Percentiles rank a stretch among this genome's conserved stretches.
These are phyloP conservation scores for Tenthredo livida DNA, from an alignment of 2,888 invertebrate genomes.

Conservation along the genomic window DNA sequence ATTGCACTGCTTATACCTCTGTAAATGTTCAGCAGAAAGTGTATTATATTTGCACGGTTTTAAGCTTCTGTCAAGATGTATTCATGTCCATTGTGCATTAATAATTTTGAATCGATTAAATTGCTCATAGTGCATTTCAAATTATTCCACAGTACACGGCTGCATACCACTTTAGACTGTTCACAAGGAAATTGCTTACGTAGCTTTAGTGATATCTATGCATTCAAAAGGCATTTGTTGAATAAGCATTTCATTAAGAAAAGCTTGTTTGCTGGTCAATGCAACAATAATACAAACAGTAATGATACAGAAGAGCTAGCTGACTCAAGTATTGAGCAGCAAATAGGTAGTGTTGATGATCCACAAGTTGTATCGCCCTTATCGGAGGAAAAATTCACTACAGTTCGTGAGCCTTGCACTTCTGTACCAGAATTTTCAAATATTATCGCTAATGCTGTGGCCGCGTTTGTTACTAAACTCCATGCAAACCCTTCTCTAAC, in stretches of 20 bases:
- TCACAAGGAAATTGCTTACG: too few species aligned
- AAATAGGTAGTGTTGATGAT: too few species aligned
- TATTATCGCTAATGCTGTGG: conserved; percentile 18
- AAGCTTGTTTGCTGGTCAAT: too few species aligned
- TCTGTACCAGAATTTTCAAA: conserved; percentile 11
- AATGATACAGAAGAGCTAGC: too few species aligned
- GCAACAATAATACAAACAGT: too few species aligned
- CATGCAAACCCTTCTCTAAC: conserved; percentile 47
- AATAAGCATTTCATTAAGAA: too few species aligned
- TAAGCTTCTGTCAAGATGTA: conserved; percentile 31
- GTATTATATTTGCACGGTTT: too few species aligned
- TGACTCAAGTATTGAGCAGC: too few species aligned
- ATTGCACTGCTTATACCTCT: too few species aligned
- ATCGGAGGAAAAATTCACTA: not conserved
- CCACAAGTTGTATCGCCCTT: not conserved
- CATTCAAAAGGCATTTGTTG: too few species aligned
- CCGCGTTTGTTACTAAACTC: conserved; percentile 49
- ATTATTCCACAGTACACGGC: conserved; percentile 43
- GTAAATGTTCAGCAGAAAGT: too few species aligned
- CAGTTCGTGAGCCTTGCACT: not conserved
- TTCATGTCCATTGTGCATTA: conserved; percentile 50
- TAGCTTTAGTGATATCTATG: too few species aligned
- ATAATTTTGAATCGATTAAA: conserved; percentile 40
- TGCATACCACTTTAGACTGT: not conserved
- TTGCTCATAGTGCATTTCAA: conserved; percentile 51